Percentiles rank a stretch among this genome's conserved stretches.
phyloP scores from a whole-genome alignment of 2,888 invertebrate genomes.

The Pyrrhia umbra region DNA sequence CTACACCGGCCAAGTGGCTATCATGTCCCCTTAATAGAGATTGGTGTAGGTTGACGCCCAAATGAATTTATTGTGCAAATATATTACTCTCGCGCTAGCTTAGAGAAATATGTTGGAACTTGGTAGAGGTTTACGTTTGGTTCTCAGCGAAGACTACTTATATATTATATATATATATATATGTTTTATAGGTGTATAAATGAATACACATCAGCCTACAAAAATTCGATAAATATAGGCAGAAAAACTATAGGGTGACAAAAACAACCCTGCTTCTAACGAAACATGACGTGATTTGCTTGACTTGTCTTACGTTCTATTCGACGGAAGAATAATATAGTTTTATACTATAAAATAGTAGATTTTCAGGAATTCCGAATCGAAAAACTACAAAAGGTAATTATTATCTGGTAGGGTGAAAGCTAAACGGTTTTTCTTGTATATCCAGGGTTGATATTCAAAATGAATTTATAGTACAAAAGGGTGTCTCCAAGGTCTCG shows the following conservation, averaged over 20 bases:
- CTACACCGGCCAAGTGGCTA: slow-evolving; percentile 47
- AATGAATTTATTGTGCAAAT: slow-evolving; percentile 47
- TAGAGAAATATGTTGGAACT: not conserved
- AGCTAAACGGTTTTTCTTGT: slow-evolving; percentile 51
- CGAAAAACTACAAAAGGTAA: slow-evolving; percentile 8
- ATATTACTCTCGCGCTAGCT: slow-evolving; percentile 7
- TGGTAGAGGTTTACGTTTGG: not conserved
- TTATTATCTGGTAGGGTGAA: slow-evolving; percentile 39
- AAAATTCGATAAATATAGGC: too few species aligned
- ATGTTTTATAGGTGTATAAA: too few species aligned
- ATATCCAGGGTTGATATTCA: slow-evolving; percentile 62
- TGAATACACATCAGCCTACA: too few species aligned
- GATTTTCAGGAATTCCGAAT: slow-evolving; percentile 1
- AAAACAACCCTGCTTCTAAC: too few species aligned
- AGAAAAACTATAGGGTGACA: too few species aligned
- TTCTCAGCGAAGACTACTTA: not conserved
- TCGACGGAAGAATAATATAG: too few species aligned
- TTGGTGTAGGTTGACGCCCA: slow-evolving; percentile 33
- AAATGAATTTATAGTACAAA: slow-evolving; percentile 82
- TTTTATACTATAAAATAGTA: not conserved
- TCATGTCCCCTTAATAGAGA: slow-evolving; percentile 49
- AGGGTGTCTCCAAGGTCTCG: slow-evolving; percentile 68
- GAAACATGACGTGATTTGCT: too few species aligned
- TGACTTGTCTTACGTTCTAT: too few species aligned
- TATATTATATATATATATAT: too few species aligned